phyloP scores from a whole-genome alignment of 2,113 vertebrate species.

The Sapayoa aenigma region DNA sequence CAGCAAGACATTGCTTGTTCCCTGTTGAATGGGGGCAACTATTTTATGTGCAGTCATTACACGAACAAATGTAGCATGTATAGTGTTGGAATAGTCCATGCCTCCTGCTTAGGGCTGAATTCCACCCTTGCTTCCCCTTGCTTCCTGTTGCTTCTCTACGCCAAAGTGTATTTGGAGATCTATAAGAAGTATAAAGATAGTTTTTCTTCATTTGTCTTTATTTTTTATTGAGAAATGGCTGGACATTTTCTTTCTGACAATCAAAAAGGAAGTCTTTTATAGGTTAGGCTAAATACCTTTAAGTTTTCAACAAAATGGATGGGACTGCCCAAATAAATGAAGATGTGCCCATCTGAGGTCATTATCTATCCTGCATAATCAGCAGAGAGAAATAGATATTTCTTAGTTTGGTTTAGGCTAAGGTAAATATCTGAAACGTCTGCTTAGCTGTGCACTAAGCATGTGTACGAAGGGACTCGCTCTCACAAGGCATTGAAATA shows the following conservation, averaged over 20 bases:
- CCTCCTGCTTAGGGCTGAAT: background rate
- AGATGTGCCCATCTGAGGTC: background rate
- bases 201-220: background rate
- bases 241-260: background rate
- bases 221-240: background rate
- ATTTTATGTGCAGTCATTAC: background rate
- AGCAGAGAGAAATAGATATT: background rate
- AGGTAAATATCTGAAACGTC: background rate
- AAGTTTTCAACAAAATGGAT: background rate
- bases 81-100: background rate
- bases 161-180: background rate
- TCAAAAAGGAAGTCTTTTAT: background rate
- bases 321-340: background rate
- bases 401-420: background rate
- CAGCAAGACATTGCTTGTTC: background rate
- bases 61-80: background rate
- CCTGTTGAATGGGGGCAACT: background rate
- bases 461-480: background rate
- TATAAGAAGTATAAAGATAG: background rate
- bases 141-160: background rate
- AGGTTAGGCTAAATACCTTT: background rate
- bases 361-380: background rate
- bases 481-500: background rate
- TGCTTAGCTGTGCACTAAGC: background rate
- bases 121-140: background rate